These are phyloP conservation scores for Penaeus japonicus DNA, from an alignment of 1,140 invertebrate species.

Conservation along the genomic window DNA sequence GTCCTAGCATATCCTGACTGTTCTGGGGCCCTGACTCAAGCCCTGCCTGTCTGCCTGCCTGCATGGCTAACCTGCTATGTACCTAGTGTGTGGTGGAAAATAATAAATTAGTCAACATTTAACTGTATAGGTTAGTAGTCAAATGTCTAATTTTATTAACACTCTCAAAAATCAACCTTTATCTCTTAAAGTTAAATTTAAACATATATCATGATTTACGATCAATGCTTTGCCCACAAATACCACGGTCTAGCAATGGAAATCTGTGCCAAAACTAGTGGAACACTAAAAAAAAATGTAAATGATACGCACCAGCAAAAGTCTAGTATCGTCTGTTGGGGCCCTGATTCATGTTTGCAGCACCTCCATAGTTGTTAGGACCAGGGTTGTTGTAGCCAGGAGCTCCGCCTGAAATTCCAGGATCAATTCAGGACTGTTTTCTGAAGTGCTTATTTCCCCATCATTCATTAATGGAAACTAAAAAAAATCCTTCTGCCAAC, in stretches of 20 bases:
- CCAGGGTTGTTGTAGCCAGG: slow-evolving; percentile 32
- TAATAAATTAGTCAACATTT: slow-evolving; percentile 51
- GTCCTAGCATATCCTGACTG: slow-evolving; percentile 35
- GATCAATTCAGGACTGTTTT: neutral
- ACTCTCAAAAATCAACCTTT: slow-evolving; percentile 18
- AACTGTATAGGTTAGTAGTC: slow-evolving; percentile 24
- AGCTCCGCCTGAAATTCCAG: neutral
- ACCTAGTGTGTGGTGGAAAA: slow-evolving; percentile 55
- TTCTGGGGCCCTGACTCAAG: slow-evolving; percentile 52
- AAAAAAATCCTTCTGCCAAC: neutral
- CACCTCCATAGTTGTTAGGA: slow-evolving; percentile 31
- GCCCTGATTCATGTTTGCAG: slow-evolving; percentile 37
- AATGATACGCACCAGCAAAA: neutral
- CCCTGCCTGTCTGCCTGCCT: slow-evolving; percentile 54
- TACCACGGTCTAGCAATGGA: neutral
- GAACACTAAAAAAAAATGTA: neutral
- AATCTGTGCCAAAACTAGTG: neutral
- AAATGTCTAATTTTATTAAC: slow-evolving; percentile 6
- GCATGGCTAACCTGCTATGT: slow-evolving; percentile 54
- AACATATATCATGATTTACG: slow-evolving; percentile 32
- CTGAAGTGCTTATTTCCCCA: too few relatives aligned
- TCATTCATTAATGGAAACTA: neutral
- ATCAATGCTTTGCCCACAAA: neutral
- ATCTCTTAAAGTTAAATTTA: slow-evolving; percentile 6
- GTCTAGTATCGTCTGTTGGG: slow-evolving; percentile 42